phyloP scores from a whole-genome alignment of 2,113 vertebrate genomes.

The Pituophis catenifer region DNA sequence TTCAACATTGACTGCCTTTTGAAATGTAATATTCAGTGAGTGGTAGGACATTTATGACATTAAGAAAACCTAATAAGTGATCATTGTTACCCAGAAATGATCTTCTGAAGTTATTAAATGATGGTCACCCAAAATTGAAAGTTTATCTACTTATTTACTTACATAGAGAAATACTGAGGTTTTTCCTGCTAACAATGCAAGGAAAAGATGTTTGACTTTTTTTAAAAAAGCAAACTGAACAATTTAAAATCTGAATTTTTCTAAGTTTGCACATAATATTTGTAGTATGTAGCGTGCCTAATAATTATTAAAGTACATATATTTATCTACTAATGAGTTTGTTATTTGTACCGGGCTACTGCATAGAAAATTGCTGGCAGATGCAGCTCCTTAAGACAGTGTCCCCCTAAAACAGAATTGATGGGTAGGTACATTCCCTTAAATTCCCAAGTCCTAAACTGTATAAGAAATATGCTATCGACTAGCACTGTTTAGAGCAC shows the following conservation, averaged over 20 bases:
- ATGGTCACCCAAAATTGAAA: neutral
- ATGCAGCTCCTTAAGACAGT: neutral
- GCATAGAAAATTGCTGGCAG: neutral
- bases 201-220: neutral
- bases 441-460: neutral
- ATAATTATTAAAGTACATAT: too few species aligned
- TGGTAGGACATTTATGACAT: neutral
- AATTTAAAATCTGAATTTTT: neutral
- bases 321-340: neutral
- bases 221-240: neutral
- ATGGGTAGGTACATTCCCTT: neutral
- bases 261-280: neutral
- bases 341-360: neutral
- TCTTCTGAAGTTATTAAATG: neutral
- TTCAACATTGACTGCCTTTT: neutral
- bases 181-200: neutral
- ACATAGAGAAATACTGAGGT: neutral
- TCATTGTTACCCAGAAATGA: neutral
- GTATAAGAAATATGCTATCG: neutral
- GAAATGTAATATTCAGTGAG: constrained; percentile 3
- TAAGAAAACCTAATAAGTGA: neutral
- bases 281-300: neutral
- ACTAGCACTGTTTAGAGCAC: neutral
- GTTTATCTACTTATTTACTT: neutral
- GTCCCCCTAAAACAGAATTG: neutral